Conservation (phyloP, 2,888 invertebrate genomes). For the Mechanitis messenoides region DNA sequence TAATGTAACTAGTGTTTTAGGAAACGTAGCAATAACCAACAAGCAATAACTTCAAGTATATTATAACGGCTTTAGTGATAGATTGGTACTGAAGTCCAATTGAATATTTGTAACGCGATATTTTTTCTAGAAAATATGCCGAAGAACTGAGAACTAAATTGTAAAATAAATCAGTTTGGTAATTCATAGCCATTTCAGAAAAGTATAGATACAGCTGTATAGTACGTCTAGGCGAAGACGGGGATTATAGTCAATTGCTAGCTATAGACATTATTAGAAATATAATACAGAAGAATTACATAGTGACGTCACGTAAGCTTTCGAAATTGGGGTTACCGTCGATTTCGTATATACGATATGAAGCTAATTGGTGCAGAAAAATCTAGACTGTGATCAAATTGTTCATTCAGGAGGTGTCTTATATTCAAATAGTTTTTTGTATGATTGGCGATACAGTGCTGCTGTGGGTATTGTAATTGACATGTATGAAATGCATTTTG, state of each 20-base stretch:
- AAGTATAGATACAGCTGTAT: conserved; percentile 59
- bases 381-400: conserved; percentile 76
- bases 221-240: conserved; percentile 67
- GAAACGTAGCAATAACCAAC: conserved; percentile 68
- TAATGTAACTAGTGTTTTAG: conserved; percentile 46
- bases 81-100: conserved; percentile 68
- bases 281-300: conserved; percentile 51
- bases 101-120: conserved; percentile 63
- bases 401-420: conserved; percentile 76
- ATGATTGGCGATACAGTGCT: conserved; percentile 65
- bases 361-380: conserved; percentile 75
- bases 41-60: conserved; percentile 62
- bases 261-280: conserved; percentile 67
- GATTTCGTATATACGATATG: conserved; percentile 52
- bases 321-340: conserved; percentile 48
- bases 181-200: conserved; percentile 61
- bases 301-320: conserved; percentile 63
- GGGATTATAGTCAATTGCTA: conserved; percentile 73
- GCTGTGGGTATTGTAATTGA: conserved; percentile 47
- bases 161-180: conserved; percentile 57
- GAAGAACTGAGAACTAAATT: conserved; percentile 53
- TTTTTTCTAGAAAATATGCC: conserved; percentile 64
- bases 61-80: conserved; percentile 68
- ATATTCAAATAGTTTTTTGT: conserved; percentile 76
- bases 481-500: conserved; percentile 62